Percentiles rank a stretch among this genome's conserved stretches.
Conservation (phyloP, 1,140 invertebrate species). For the Lucilia sericata region DNA sequence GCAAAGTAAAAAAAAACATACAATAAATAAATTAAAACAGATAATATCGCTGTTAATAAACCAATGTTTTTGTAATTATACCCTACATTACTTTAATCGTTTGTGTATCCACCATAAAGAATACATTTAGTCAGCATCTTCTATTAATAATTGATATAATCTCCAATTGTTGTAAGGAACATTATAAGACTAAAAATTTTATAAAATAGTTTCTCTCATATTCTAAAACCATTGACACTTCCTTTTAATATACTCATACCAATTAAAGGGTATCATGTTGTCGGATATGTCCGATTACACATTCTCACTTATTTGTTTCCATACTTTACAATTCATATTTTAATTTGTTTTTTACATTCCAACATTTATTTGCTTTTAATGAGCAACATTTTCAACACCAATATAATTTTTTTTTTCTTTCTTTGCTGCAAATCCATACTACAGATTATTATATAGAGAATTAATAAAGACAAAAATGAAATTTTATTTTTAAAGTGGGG, state of each 20-base stretch:
- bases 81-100: too few species aligned
- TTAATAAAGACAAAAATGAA: neutral
- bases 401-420: neutral
- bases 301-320: neutral
- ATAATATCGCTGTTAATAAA: neutral
- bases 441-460: neutral
- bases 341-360: neutral
- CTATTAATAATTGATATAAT: too few species aligned
- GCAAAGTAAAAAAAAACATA: neutral
- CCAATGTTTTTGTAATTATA: neutral
- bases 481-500: neutral
- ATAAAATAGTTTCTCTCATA: too few species aligned
- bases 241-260: too few species aligned
- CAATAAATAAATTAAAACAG: neutral
- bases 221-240: too few species aligned
- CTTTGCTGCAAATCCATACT: neutral
- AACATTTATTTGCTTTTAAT: conserved; percentile 13
- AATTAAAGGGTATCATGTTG: too few species aligned
- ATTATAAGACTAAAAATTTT: too few species aligned
- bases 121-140: too few species aligned
- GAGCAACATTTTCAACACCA: neutral
- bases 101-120: too few species aligned
- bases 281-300: too few species aligned
- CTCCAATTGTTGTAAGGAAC: too few species aligned
- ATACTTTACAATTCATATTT: neutral